A percentile compares a stretch with the other conserved stretches of the same genome.
Evolutionary conservation across 1,140 invertebrate species (phyloP).

Genomic region (Drosophila subobscura): DNA sequence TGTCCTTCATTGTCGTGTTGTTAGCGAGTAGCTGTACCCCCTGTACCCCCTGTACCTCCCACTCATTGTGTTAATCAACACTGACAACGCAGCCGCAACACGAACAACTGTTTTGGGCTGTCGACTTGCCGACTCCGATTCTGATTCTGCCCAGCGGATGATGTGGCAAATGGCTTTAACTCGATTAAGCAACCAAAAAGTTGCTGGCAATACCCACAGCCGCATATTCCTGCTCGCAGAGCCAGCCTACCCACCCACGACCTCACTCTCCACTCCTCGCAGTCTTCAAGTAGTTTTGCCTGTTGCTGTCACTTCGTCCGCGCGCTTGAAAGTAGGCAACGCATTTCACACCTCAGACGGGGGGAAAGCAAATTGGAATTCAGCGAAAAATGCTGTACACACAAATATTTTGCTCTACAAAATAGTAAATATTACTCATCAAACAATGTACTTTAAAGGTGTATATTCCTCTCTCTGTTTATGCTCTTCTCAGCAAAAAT

Average conservation of each 20-base stretch:
- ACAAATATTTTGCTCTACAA: no score
- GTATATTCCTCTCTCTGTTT: neutral
- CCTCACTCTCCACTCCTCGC: neutral
- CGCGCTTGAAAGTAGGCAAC: conserved; percentile 38
- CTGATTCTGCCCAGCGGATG: conserved; percentile 24
- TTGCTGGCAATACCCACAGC: conserved; percentile 10
- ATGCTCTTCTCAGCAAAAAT: neutral
- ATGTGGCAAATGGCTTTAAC: conserved; percentile 62
- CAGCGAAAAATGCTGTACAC: neutral
- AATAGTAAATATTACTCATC: neutral
- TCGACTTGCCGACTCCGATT: conserved; percentile 8
- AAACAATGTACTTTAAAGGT: neutral
- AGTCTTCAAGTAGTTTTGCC: conserved; percentile 59
- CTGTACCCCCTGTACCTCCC: neutral
- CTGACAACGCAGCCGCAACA: conserved; percentile 76
- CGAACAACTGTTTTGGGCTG: conserved; percentile 63
- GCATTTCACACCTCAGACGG: conserved; percentile 7
- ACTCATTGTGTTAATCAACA: conserved; percentile 76
- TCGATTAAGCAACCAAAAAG: conserved; percentile 65
- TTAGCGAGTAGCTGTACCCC: conserved; percentile 2
- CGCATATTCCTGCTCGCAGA: no score
- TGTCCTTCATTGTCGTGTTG: conserved; percentile 38
- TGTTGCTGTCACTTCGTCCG: conserved; percentile 65
- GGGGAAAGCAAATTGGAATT: no score
- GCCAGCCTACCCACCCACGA: neutral